Evolutionary conservation across 2,797 vertebrate species (phyloP).

Genomic region (Myoxocephalus aenaeus): DNA sequence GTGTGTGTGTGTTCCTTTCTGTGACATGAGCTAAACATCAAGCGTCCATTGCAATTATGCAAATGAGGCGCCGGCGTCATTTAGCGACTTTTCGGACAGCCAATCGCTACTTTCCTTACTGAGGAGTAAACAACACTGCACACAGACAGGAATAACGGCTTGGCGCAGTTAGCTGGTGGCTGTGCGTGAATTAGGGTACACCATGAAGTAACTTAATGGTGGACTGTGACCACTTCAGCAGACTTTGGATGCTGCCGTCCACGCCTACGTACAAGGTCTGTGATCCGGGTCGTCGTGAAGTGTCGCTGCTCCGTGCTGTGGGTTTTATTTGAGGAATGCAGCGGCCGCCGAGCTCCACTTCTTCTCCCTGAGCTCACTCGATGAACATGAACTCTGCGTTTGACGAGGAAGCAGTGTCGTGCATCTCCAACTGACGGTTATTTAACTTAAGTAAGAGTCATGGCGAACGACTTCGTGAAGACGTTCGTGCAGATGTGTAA

Average conservation of each 20-base stretch:
- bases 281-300: not conserved
- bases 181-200: not conserved
- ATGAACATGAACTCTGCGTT: conserved; percentile 48
- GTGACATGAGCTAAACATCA: no score
- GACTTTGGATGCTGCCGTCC: conserved; percentile 70
- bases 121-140: no score
- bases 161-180: conserved; percentile 59
- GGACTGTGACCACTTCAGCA: conserved; percentile 50
- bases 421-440: not conserved
- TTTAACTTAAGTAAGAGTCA: conserved; percentile 43
- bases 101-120: no score
- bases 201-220: conserved; percentile 58
- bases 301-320: not conserved
- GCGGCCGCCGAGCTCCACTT: conserved; percentile 12
- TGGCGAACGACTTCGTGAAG: conserved; percentile 72
- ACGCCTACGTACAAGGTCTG: conserved; percentile 28
- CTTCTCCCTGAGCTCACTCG: not conserved
- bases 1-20: no score
- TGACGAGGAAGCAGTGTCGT: conserved; percentile 1
- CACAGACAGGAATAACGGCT: not conserved
- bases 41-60: no score
- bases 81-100: no score
- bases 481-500: conserved; percentile 74
- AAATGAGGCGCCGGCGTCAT: no score
- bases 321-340: conserved; percentile 26